Evolutionary conservation across 2,113 vertebrate species (phyloP), one percentile per base, ranked within the genome.

Genomic region (Brachypteracias leptosomus): DNA sequence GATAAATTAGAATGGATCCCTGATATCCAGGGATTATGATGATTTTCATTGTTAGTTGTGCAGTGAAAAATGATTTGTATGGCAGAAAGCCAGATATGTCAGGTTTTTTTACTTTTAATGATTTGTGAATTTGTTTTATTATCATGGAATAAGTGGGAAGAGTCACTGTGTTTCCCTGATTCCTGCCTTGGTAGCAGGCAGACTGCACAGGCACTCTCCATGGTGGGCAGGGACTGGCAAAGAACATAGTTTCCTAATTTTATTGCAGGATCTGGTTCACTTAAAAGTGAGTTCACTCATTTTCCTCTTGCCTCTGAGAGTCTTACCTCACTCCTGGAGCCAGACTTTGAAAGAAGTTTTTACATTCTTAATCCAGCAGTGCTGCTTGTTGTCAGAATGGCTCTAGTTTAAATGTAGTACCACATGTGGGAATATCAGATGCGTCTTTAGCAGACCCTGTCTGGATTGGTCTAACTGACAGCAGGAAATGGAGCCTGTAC

Each of bases 141-240:
- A 12, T 49, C 7, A 3, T 28, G 31, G 47, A 25, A 49, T 49
- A 46, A 61, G 25, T 22, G 61, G 58, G 22, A 42, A 46, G 42
- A 62, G 38, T n/a, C 15, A 2, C 21, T 51, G 31, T 47, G 19
- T 54, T 88, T 82, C 21, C 33, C 44, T 0, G 0, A 25, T 80
- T 25, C 40, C 31, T 22, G 16, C 10, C 49, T 25, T 49, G 26
- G 19, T 62, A 25, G 13, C 3, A 5, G 57, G 3, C 67, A 38
- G 35, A 6, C 24, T 11, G 25, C 42, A 26, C 2, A 13, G 19
- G n/a, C 2, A 0, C 8, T 38, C 42, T 33, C 31, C 6, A 2
- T 15, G 19, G 9, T 65, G 47, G 35, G 25, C 52, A 58, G 49
- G 33, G 65, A 46, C 3, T 61, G 63, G 31, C 1, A 11, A 61